Percentiles rank a stretch among this genome's conserved stretches.
Evolutionary conservation across 2,797 vertebrate species (phyloP).

Genomic region (Fundulus diaphanus): DNA sequence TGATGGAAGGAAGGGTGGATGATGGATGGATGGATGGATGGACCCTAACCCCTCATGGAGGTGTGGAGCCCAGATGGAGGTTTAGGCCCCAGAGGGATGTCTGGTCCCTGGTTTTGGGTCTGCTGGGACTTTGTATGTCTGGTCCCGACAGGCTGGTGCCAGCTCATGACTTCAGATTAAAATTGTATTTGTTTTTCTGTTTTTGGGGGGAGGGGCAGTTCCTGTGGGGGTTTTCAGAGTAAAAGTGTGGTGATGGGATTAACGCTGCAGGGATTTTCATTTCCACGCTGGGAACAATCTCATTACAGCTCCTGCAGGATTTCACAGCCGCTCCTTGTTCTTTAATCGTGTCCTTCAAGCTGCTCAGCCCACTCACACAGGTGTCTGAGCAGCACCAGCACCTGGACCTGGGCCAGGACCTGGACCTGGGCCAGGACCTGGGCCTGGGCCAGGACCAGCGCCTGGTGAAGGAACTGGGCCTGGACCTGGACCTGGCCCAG

Average conservation of each 20-base stretch:
- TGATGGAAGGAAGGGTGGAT: too few relatives aligned
- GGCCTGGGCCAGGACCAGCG: neutral
- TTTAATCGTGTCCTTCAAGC: conserved; percentile 8
- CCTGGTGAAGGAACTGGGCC: too few relatives aligned
- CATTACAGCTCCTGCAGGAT: conserved; percentile 21
- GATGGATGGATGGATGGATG: too few relatives aligned
- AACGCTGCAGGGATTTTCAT: conserved; percentile 38
- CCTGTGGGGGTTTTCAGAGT: conserved; percentile 34
- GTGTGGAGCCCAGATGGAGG: too few relatives aligned
- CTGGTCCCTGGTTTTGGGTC: too few relatives aligned
- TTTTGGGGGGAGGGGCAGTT: conserved; percentile 3
- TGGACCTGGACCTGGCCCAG: neutral
- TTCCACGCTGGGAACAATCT: conserved; percentile 40
- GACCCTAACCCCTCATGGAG: too few relatives aligned
- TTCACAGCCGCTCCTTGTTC: neutral
- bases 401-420: neutral
- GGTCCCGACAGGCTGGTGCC: neutral
- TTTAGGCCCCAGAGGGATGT: too few relatives aligned
- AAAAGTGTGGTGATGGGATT: conserved; percentile 38
- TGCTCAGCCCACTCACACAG: neutral
- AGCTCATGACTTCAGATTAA: too few relatives aligned
- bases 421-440: neutral
- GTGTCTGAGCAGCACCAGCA: neutral
- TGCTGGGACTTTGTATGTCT: too few relatives aligned
- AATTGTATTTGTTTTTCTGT: too few relatives aligned